These are phyloP conservation scores for Esox masquinongy DNA, from an alignment of 2,797 vertebrate genomes.

Conservation along the genomic window DNA sequence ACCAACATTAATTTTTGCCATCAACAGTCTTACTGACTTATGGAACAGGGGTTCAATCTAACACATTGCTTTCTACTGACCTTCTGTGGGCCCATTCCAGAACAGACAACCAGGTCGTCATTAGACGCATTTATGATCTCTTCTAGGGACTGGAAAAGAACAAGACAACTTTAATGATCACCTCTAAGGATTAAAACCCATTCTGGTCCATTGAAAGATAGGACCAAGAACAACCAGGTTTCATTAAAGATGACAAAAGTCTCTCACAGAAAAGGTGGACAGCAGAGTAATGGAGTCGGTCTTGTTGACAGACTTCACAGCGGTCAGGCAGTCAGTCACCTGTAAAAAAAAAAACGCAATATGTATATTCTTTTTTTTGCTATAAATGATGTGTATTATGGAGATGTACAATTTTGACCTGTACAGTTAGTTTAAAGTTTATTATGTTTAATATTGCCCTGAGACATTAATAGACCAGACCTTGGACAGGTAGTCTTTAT, in stretches of 20 bases:
- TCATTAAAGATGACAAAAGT: neutral
- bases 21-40: too few relatives aligned
- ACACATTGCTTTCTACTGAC: conserved; percentile 60
- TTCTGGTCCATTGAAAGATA: neutral
- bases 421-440: too few relatives aligned
- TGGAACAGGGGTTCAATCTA: neutral
- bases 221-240: neutral
- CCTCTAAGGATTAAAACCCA: neutral
- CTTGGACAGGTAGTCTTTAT: conserved; percentile 85
- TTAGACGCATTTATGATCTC: conserved; percentile 82
- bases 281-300: conserved; percentile 86
- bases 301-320: conserved; percentile 89
- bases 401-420: too few relatives aligned
- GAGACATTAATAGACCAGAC: conserved; percentile 65
- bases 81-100: conserved; percentile 91
- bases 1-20: too few relatives aligned
- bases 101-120: conserved; percentile 88
- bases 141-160: conserved; percentile 77
- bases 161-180: neutral
- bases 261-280: conserved; percentile 83
- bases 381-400: too few relatives aligned
- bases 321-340: conserved; percentile 90
- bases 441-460: too few relatives aligned
- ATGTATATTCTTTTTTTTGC: too few relatives aligned
- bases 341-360: conserved; percentile 54